Base-by-base conservation (phyloP, 1,140 invertebrate genomes). In the Psilanteris sp. region DNA sequence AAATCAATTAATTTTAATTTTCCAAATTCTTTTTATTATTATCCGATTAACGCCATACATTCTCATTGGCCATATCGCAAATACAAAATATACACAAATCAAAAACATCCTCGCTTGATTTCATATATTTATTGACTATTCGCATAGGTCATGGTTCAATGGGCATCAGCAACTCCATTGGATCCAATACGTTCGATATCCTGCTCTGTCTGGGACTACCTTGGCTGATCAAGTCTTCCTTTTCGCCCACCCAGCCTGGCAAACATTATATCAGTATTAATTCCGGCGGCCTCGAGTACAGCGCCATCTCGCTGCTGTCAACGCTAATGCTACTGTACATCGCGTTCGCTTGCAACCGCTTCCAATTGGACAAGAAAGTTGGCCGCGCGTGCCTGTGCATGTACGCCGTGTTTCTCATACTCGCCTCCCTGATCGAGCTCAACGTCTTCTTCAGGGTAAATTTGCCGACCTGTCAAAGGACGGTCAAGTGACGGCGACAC, bases 141-240 rank as follows among this genome's bases (percentile, higher is more conserved):
- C 9, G 34, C 41, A 2, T 82, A 95, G 94, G 94, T 75, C 93
- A 95, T 79, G 94, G 94, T 26, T 94, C 93, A n/a, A 96, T 96
- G 95, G 94, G 94, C 1, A 93, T 96, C 61, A 94, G 93, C 83
- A 96, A 96, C 83, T 94, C 94, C 0, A 94, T 96, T 79, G 95
- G 95, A n/a, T 96, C 94, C 0, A 96, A 96, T 79, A 96, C 95
- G 2, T 96, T 96, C 82, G 95, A 96, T 81, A 96, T 96, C 78
- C 87, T 96, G 6, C 85, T 96, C 2, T 96, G 95, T 77, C 86
- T 96, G 46, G 94, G 95, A n/a, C 87, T 96, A 7, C 95, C 95
- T 1, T 96, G 95, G 95, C 88, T 96, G 20, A 92, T 96, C 7
- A 96, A 96, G 83, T 92, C 94, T 0, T 89, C 92, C 2, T 93